Base-by-base conservation (phyloP, 2,113 vertebrate species). In the Bubalus kerabau region DNA sequence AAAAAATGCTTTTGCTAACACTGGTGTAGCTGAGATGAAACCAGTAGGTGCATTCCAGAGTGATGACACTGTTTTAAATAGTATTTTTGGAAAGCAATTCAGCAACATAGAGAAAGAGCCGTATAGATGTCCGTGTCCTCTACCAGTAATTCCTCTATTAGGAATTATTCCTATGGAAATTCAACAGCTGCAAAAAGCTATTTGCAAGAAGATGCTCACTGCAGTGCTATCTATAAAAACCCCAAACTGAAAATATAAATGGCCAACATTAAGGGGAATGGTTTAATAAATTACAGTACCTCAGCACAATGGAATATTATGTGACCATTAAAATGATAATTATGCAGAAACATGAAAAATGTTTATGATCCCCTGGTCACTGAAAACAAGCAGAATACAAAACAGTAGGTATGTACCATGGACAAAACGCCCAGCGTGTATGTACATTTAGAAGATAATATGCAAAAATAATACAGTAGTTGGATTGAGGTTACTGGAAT, bases 241-340 rank as follows among this genome's bases (percentile, higher is more conserved):
- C 48, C 89, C 89, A 93, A 94, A 98, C 78, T 57, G 95, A 94
- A 97, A 97, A 97, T 87, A 96, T 96, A 97, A 98, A 98, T 85
- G 93, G 95, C 86, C 86, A 95, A 94, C 96, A 97, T 98, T 98
- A 97, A 94, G 82, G 97, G 57, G 80, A 98, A 97, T 97, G 95
- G 93, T 87, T 97, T 98, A 97, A 98, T 98, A 98, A 98, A 98
- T 98, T 98, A 97, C 16, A 67, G 80, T 90, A 95, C 89, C 96
- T 97, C 96, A 59, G 83, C 95, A 98, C 97, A 97, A 98, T 98
- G 97, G 98, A 98, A 98, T 98, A 98, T 98, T 98, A 98, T 90
- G 64, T 97, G 96, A 87, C 78, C 97, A 98, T 97, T 98, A 97
- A 98, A 96, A 97, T 97, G 95, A 97, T 97, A 98, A 98, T 97